phyloP scores from a whole-genome alignment of 2,113 vertebrate genomes.

The Jaculus jaculus region DNA sequence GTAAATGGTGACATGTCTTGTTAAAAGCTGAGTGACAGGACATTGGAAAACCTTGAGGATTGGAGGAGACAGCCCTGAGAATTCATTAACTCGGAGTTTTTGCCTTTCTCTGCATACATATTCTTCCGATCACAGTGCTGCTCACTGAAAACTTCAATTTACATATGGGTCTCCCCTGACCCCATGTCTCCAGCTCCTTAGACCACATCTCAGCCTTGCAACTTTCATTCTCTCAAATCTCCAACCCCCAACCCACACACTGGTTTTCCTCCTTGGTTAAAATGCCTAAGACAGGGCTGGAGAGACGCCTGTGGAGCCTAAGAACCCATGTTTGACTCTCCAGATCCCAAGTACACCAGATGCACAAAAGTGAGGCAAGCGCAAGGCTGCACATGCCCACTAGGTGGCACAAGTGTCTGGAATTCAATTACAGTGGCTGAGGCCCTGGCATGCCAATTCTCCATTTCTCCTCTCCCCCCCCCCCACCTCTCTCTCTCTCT shows the following conservation, averaged over 20 bases:
- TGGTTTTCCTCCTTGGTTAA: conserved; percentile 4
- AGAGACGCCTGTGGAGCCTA: too few relatives aligned
- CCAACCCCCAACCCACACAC: too few relatives aligned
- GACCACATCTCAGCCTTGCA: neutral
- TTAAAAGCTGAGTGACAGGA: neutral
- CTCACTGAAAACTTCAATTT: neutral
- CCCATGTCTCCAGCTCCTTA: neutral
- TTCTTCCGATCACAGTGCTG: neutral
- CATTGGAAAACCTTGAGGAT: neutral
- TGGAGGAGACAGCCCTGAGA: neutral
- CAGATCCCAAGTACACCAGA: too few relatives aligned
- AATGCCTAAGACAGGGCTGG: neutral
- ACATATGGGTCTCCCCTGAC: neutral
- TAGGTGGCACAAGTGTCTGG: too few relatives aligned
- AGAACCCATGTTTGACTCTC: too few relatives aligned
- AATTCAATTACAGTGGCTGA: too few relatives aligned
- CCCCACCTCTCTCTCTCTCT: neutral
- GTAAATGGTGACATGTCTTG: neutral
- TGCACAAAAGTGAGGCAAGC: too few relatives aligned
- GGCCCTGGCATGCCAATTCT: too few relatives aligned
- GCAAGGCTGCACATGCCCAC: too few relatives aligned
- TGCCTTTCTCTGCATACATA: neutral
- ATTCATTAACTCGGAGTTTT: neutral
- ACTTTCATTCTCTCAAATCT: neutral
- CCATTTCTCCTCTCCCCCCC: too few relatives aligned